Conservation (phyloP, 1,140 invertebrate genomes). For the Pantala flavescens region DNA sequence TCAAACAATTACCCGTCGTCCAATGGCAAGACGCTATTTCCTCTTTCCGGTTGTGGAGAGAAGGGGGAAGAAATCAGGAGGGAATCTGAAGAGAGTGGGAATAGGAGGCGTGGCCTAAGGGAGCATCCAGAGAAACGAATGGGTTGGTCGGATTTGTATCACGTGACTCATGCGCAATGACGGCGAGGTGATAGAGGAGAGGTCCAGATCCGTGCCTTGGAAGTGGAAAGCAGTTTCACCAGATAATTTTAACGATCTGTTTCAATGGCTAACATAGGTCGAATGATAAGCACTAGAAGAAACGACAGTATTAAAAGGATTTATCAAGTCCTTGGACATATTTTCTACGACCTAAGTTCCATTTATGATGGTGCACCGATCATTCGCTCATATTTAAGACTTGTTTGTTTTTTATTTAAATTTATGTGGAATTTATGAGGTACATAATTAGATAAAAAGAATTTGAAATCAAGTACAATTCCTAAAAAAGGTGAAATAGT, state of each 20-base stretch:
- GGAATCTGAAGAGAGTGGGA: neutral
- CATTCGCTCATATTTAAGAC: no score
- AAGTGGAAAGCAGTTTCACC: no score
- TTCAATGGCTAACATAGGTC: no score
- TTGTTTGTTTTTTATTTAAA: no score
- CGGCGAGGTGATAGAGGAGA: neutral
- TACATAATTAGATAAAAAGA: no score
- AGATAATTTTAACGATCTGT: no score
- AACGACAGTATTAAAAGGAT: neutral
- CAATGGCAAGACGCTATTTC: neutral
- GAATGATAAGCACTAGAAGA: neutral
- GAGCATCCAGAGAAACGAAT: neutral
- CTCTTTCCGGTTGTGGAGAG: neutral
- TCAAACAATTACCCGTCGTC: neutral
- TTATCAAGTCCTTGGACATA: neutral
- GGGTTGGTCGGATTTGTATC: neutral
- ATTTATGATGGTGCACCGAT: no score
- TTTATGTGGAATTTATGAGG: no score
- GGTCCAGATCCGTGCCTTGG: neutral
- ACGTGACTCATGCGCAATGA: neutral
- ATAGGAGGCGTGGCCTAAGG: neutral
- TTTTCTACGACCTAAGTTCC: no score
- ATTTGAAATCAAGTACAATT: no score
- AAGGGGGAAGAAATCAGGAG: neutral
- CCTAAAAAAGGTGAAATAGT: no score